Conservation (phyloP, 2,888 invertebrate genomes). For the Pilophorus perplexus region DNA sequence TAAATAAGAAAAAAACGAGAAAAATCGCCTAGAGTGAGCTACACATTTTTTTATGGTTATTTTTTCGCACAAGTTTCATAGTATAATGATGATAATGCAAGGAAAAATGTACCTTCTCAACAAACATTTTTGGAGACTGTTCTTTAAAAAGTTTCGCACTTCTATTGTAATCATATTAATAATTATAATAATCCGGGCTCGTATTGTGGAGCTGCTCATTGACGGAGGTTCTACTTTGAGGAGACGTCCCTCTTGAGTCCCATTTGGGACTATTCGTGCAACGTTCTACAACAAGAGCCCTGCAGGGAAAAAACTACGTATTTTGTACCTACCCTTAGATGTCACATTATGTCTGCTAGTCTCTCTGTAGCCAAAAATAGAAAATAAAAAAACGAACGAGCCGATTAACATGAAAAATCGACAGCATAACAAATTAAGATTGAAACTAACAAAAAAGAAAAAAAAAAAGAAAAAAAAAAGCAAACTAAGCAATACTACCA, state of each 20-base stretch:
- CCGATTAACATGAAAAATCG: too few relatives aligned
- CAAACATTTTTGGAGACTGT: conserved; percentile 35
- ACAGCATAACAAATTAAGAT: too few relatives aligned
- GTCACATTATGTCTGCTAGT: conserved; percentile 34
- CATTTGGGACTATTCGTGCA: too few relatives aligned
- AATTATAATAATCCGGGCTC: too few relatives aligned
- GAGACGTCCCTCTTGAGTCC: too few relatives aligned
- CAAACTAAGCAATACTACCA: conserved; percentile 38
- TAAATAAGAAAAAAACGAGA: conserved; percentile 30
- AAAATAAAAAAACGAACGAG: conserved; percentile 31
- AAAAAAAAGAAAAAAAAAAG: conserved; percentile 25
- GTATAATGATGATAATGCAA: conserved; percentile 9
- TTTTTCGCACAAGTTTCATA: conserved; percentile 7
- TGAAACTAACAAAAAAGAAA: too few relatives aligned
- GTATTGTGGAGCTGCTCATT: too few relatives aligned
- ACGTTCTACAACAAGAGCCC: too few relatives aligned
- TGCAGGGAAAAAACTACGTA: too few relatives aligned
- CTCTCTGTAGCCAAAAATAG: conserved; percentile 38
- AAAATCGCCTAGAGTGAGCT: conserved; percentile 35
- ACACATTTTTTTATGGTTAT: conserved; percentile 19
- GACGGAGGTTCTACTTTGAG: too few relatives aligned
- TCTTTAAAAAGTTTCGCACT: conserved; percentile 24
- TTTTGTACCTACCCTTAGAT: conserved; percentile 38
- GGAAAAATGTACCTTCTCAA: conserved; percentile 21
- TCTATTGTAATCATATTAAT: conserved; percentile 25